Evolutionary conservation across 2,797 vertebrate genomes (phyloP).

Genomic region (Sebastes hopkinsi): DNA sequence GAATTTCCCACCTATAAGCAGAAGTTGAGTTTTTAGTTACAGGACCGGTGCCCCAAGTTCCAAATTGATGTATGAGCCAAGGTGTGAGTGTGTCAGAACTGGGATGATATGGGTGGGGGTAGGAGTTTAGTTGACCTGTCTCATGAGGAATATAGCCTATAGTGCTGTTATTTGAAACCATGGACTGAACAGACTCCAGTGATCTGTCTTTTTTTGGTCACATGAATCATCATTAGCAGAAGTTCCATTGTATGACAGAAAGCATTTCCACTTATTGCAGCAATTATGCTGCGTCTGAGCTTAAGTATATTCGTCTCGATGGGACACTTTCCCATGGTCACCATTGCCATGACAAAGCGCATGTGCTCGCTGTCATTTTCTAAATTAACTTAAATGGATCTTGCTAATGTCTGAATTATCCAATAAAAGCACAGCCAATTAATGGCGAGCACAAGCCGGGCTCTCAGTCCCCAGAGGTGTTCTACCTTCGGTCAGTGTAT

Average conservation of each 20-base stretch:
- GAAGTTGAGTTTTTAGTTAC: conserved; percentile 81
- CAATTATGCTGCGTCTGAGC: conserved; percentile 49
- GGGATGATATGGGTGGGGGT: conserved; percentile 72
- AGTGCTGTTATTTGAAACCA: conserved; percentile 77
- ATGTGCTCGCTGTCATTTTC: conserved; percentile 78
- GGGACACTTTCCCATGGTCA: conserved; percentile 65
- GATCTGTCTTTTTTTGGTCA: conserved; percentile 71
- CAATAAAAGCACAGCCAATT: conserved; percentile 81
- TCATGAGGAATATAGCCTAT: conserved; percentile 71
- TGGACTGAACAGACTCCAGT: conserved; percentile 60
- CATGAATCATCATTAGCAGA: conserved; percentile 69
- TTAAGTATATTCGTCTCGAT: conserved; percentile 35
- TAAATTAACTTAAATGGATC: conserved; percentile 81
- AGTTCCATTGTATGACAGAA: conserved; percentile 61
- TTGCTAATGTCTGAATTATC: conserved; percentile 80
- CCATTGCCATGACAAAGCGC: conserved; percentile 69
- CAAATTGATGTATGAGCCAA: conserved; percentile 72
- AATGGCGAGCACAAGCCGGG: conserved; percentile 72
- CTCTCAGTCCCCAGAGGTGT: conserved; percentile 76
- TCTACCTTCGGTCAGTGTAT: conserved; percentile 75
- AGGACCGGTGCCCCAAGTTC: conserved; percentile 69
- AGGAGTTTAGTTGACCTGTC: conserved; percentile 65
- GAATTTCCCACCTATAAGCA: conserved; percentile 71
- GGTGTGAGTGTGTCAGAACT: conserved; percentile 66
- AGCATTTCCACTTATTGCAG: conserved; percentile 55